Base-by-base conservation (phyloP, 53 echinoderm and acorn worm species). In the Apostichopus leukothele region DNA sequence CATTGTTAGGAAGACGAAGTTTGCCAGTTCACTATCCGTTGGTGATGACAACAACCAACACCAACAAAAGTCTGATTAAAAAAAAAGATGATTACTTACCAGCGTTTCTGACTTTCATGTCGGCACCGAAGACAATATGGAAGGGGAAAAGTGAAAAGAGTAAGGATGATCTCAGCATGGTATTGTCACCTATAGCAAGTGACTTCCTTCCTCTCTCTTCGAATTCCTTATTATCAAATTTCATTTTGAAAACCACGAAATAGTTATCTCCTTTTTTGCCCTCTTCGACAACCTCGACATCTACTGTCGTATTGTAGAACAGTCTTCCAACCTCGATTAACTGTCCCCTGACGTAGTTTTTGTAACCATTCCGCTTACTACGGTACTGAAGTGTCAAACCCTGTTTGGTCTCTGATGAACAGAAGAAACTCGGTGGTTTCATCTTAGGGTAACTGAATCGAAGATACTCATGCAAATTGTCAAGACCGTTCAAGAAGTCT, bases 401-500 rank as follows among this genome's bases (percentile, higher is more conserved):
- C 2, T 90, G 50, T 9, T 67, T 61, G 67, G 68, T 95, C 76
- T 96, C 96, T 50, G 93, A 95, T 0, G 95, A 93, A 71, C 92
- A 92, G 87, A 95, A 95, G 89, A 96, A 96, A 63, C 96, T 96
- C 4, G 96, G 96, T 1, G 96, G 96, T 84, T 94, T 95, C 93
- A 96, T 95, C 86, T 93, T 96, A 1, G 96, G 96, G 90, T 96
- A 96, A 71, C 96, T 96, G 90, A 96, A 96, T 16, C 96, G 92
- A 7, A 96, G 90, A 76, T 96, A 96, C 87, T 96, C 96, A 77
- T 96, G 96, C 3, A 96, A 92, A 91, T 96, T 96, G 74, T 96
- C 96, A 12, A 96, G 86, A 0, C 96, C 96, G 78, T 96, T 96
- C 27, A 96, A 73, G 89, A 96, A 96, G 79, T 95, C 96, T 10